Base-by-base conservation (phyloP, 1,140 invertebrate genomes). In the Aphis craccivora region DNA sequence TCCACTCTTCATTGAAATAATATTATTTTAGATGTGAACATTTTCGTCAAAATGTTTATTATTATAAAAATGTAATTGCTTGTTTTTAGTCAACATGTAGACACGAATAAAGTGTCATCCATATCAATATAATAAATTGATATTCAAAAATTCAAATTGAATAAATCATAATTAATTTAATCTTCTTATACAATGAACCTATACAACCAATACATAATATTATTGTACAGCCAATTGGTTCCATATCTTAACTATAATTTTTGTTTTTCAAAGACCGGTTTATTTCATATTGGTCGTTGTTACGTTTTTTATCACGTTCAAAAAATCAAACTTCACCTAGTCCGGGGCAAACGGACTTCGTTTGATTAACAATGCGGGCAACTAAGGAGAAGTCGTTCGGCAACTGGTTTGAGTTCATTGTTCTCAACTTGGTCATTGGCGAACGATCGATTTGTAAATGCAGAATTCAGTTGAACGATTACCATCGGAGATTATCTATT, bases 271-370 rank as follows among this genome's bases (percentile, higher is more conserved):
- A 89, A 90, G 53, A 90, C 89, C 89, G 89, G 89, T 90, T 90
- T 90, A n/a, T 90, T 90, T 43, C 22, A 90, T 90, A 67, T 90
- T 90, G 35, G 88, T 90, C 88, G 88, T 90, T 40, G 88, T 90
- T 90, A 67, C 25, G 55, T 90, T 90, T 90, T 90, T 90, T 90
- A 90, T 90, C 89, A 67, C 55, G 25, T 90, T 90, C 43, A 40
- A 90, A 89, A 90, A 90, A 90, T 90, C 89, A 90, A 90, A 90
- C 89, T 90, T 90, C 89, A 90, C 89, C 89, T 90, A 90, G 89
- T 90, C 53, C 55, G 89, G 14, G 53, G 53, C 53, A n/a, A 55
- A 43, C 55, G 37, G 53, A 43, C 37, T 67, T 90, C 25, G 37
- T 90, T 90, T 67, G 37, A 90, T 90, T 67, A 90, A 67, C 53